Evolutionary conservation across 2,888 invertebrate genomes (phyloP).

Genomic region (Drosophila longiperda): DNA sequence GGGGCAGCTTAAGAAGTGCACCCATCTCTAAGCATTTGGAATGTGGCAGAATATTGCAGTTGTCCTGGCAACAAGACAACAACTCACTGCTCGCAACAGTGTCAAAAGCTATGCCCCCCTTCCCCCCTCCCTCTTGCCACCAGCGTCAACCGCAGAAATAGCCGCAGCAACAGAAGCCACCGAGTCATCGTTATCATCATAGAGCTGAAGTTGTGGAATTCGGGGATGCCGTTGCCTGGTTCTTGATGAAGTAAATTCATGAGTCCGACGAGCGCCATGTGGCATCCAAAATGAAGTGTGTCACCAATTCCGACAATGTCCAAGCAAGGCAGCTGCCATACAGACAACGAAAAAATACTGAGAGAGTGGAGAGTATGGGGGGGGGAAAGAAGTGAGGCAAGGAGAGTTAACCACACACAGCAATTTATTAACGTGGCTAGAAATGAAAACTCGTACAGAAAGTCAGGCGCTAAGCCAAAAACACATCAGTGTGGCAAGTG

Average conservation of each 20-base stretch:
- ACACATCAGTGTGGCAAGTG: conserved; percentile 6
- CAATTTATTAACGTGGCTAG: conserved; percentile 66
- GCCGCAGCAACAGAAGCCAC: conserved; percentile 22
- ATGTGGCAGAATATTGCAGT: conserved; percentile 31
- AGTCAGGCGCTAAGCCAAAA: conserved; percentile 4
- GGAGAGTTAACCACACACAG: conserved; percentile 55
- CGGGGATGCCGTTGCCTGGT: neutral
- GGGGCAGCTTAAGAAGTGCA: neutral
- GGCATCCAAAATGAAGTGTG: conserved; percentile 63
- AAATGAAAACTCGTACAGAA: conserved; percentile 40
- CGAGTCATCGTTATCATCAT: conserved; percentile 9
- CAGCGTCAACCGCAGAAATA: neutral
- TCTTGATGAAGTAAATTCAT: conserved; percentile 63
- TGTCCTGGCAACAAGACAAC: conserved; percentile 33
- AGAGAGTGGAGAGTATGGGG: neutral
- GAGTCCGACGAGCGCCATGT: conserved; percentile 56
- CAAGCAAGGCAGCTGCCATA: neutral
- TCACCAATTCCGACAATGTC: conserved; percentile 47
- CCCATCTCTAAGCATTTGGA: conserved; percentile 11
- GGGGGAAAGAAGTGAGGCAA: neutral
- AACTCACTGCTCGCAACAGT: conserved; percentile 12
- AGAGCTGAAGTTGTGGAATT: conserved; percentile 11
- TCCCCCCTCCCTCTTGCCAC: neutral
- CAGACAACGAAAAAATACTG: neutral
- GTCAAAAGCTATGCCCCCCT: neutral